These are phyloP conservation scores for Allophyes oxyacanthae DNA, from an alignment of 2,888 invertebrate genomes.

Conservation along the genomic window DNA sequence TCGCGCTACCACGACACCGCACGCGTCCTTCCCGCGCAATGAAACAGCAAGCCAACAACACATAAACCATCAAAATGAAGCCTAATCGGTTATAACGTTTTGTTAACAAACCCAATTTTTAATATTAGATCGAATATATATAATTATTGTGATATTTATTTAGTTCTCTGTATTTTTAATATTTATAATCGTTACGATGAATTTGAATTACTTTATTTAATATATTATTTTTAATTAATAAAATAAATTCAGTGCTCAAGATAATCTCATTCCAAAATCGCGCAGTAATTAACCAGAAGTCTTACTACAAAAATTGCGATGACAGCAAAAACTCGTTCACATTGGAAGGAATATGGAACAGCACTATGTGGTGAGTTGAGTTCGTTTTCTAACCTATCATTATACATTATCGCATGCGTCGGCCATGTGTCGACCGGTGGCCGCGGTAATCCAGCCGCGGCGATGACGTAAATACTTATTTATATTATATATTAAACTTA, in stretches of 20 bases:
- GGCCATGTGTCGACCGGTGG: constrained; percentile 69
- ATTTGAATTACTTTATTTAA: constrained; percentile 82
- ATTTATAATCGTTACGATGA: constrained; percentile 84
- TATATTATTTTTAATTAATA: constrained; percentile 75
- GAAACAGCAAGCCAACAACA: constrained; percentile 87
- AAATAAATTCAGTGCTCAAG: constrained; percentile 84
- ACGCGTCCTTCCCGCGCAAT: constrained; percentile 82
- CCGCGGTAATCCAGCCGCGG: constrained; percentile 32
- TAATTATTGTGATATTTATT: constrained; percentile 87
- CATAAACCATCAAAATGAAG: constrained; percentile 89
- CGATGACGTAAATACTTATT: constrained; percentile 43
- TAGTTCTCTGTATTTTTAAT: constrained; percentile 83
- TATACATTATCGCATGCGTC: constrained; percentile 63
- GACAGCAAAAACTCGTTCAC: constrained; percentile 88
- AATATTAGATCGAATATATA: constrained; percentile 87
- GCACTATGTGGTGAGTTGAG: constrained; percentile 85
- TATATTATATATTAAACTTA: constrained; percentile 44
- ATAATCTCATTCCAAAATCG: constrained; percentile 87
- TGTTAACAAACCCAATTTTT: constrained; percentile 79
- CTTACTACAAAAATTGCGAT: constrained; percentile 77
- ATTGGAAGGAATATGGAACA: constrained; percentile 89
- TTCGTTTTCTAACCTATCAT: constrained; percentile 81
- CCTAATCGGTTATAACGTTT: constrained; percentile 88
- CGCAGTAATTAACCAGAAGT: constrained; percentile 76
- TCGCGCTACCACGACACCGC: constrained; percentile 80